Evolutionary conservation across 2,797 vertebrate genomes (phyloP).

Genomic region (Microtus obscurus): DNA sequence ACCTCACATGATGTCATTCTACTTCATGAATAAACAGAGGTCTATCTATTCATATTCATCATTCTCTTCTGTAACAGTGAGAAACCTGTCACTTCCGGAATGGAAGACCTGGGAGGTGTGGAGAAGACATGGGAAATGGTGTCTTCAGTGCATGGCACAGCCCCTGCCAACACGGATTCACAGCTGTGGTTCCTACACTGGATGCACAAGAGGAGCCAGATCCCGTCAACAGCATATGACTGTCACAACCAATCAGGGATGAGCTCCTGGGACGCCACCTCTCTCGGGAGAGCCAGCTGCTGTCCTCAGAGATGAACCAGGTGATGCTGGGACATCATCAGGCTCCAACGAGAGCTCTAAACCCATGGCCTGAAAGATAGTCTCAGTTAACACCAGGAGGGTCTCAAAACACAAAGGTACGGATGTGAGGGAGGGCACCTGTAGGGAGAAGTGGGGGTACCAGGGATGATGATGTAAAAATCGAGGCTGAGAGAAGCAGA

Average conservation of each 20-base stretch:
- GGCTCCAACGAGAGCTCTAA: not conserved
- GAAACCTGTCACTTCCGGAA: not conserved
- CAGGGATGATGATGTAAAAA: not conserved
- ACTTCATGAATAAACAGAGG: not conserved
- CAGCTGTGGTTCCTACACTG: not conserved
- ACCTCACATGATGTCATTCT: not conserved
- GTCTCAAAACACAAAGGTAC: not conserved
- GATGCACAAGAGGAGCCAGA: not conserved
- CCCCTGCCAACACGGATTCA: not conserved
- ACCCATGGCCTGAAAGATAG: not conserved
- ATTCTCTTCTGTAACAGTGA: slow-evolving; percentile 3
- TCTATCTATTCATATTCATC: not conserved
- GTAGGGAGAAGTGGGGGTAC: not conserved
- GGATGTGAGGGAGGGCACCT: not conserved
- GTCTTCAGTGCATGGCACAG: not conserved
- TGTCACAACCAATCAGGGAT: not conserved
- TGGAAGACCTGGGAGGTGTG: not conserved
- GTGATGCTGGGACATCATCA: too few species aligned
- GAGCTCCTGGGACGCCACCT: not conserved
- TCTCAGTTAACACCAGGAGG: not conserved
- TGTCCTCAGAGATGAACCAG: not conserved
- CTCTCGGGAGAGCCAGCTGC: not conserved
- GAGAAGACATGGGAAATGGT: not conserved
- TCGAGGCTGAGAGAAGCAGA: not conserved
- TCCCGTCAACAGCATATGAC: not conserved